Evolutionary conservation across 2,113 vertebrate species (phyloP), one percentile per base, ranked within the genome.

Genomic region (Alligator mississippiensis): DNA sequence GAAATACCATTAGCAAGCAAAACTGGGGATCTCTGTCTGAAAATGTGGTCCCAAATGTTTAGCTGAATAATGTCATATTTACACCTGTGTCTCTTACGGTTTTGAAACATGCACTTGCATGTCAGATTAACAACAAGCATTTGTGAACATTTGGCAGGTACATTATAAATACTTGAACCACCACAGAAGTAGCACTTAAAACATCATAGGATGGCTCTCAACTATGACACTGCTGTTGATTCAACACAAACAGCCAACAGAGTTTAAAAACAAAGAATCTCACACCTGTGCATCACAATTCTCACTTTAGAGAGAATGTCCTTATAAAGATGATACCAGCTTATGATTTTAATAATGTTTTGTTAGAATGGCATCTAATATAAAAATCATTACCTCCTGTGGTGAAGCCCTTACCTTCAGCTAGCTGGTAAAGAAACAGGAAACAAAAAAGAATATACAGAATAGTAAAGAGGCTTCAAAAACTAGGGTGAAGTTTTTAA

Each of bases 381-480:
- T 90, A 82, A 81, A 87, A 78, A 96, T 96, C 94, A 90, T 88
- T 93, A 81, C 75, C 89, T 89, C 25, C 91, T 90, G 68, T 89
- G 96, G 77, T 74, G 77, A 30, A 88, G 21, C 55, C 38, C 34
- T 83, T 84, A 82, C 59, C 90, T 47, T 96, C 82, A 66, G 90
- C 83, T 92, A 66, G 38, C 90, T 95, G 15, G 77, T 82, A 57
- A 88, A 70, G 58, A 91, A 47, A 88, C 27, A 82, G 83, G 87
- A 92, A 87, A 95, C 84, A 76, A 89, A 91, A 89, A 88, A 77
- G 86, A 84, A 93, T 54, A 94, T 30, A 38, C 83, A 72, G 88
- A 95, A 95, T 95, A 82, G 84, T 80, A 95, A 95, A 92, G 64
- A 86, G 82, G 86, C 87, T 88, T 77, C 91, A 94, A 93, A 93